phyloP scores from a whole-genome alignment of 2,797 vertebrate species.

The Protosalanx chinensis region DNA sequence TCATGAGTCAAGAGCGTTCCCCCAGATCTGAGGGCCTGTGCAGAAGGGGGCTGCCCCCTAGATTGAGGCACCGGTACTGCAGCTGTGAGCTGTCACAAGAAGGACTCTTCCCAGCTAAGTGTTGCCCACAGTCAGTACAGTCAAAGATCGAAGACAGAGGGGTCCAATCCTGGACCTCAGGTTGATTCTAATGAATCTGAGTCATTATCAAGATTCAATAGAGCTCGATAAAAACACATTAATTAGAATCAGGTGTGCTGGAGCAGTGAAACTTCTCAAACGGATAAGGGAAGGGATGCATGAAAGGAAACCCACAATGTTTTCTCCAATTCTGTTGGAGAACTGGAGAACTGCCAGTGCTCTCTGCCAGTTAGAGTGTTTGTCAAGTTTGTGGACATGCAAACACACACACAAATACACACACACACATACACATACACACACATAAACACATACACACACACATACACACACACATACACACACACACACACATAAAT shows the following conservation, averaged over 20 bases:
- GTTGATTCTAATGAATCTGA: too few relatives aligned
- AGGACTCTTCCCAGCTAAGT: slow-evolving; percentile 28
- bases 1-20: slow-evolving; percentile 61
- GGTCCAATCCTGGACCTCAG: too few relatives aligned
- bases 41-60: slow-evolving; percentile 65
- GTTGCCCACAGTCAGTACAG: background rate
- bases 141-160: background rate
- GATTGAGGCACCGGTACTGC: slow-evolving; percentile 60
- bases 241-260: too few relatives aligned
- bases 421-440: background rate
- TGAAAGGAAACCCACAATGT: background rate
- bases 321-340: background rate
- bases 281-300: background rate
- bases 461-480: background rate
- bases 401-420: background rate
- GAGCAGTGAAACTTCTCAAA: too few relatives aligned
- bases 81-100: slow-evolving; percentile 24
- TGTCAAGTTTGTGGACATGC: too few relatives aligned
- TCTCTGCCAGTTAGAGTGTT: too few relatives aligned
- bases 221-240: too few relatives aligned
- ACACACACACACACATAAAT: background rate
- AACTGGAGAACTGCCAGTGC: too few relatives aligned
- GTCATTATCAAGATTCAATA: too few relatives aligned
- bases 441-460: background rate
- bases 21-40: slow-evolving; percentile 62